Conservation (phyloP, 2,113 vertebrate genomes). For the Oxyruncus cristatus region DNA sequence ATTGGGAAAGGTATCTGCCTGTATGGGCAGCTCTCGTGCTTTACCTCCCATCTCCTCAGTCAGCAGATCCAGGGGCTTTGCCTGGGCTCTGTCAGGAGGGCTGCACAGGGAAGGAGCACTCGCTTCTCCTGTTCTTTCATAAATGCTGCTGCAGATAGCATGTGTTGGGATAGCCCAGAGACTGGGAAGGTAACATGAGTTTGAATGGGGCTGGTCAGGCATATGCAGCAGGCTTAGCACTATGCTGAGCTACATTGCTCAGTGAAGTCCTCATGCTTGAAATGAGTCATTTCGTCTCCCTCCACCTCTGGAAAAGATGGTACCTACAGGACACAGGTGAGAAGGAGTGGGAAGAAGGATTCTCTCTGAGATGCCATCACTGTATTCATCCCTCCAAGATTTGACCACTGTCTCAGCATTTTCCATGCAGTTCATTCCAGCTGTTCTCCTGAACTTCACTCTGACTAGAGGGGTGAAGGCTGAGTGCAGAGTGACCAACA, state of each 20-base stretch:
- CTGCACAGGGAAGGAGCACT: not conserved
- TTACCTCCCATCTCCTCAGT: not conserved
- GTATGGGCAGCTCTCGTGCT: not conserved
- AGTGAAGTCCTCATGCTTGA: fast-evolving
- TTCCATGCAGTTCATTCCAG: not conserved
- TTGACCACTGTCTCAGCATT: not conserved
- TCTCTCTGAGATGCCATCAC: not conserved
- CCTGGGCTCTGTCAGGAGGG: not conserved
- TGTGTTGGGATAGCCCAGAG: too few relatives aligned
- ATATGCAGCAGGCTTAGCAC: not conserved
- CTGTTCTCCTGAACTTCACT: not conserved
- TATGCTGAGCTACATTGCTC: not conserved
- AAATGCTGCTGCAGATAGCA: not conserved
- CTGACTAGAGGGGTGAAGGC: not conserved
- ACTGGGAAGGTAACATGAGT: fast-evolving
- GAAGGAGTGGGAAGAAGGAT: not conserved
- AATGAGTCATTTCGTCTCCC: not conserved
- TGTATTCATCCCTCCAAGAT: not conserved
- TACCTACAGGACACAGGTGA: not conserved
- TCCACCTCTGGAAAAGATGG: not conserved
- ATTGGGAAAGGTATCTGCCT: not conserved
- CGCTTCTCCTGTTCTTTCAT: fast-evolving
- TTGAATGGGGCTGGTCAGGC: not conserved
- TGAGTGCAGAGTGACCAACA: not conserved
- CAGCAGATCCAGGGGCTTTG: not conserved